Conservation (phyloP, 2,888 invertebrate genomes). For the Agrochola lota region DNA sequence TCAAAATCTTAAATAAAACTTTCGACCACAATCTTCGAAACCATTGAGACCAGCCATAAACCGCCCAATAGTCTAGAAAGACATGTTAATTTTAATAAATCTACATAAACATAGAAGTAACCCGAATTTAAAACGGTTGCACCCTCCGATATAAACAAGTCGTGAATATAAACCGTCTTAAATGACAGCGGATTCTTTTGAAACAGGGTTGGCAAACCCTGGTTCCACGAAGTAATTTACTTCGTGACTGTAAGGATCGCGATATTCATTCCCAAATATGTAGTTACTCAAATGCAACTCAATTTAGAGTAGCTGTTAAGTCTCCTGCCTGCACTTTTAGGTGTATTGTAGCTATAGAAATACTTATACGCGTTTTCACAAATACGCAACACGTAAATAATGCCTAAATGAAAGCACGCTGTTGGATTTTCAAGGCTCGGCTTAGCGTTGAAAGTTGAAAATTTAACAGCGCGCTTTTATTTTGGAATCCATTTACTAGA, state of each 20-base stretch:
- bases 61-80: constrained; percentile 37
- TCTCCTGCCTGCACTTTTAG: neutral
- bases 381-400: too few relatives aligned
- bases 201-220: constrained; percentile 26
- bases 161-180: constrained; percentile 79
- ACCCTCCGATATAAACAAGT: constrained; percentile 53
- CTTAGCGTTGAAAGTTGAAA: too few relatives aligned
- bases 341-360: neutral
- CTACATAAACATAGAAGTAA: constrained; percentile 69
- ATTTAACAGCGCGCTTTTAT: too few relatives aligned
- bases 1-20: neutral
- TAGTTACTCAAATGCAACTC: neutral
- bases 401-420: too few relatives aligned
- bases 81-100: constrained; percentile 69
- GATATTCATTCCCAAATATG: neutral
- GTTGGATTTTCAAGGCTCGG: too few relatives aligned
- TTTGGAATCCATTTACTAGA: too few relatives aligned
- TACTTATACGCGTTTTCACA: too few relatives aligned
- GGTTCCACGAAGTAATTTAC: neutral
- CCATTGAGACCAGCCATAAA: constrained; percentile 34
- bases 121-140: constrained; percentile 70
- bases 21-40: neutral
- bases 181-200: constrained; percentile 61
- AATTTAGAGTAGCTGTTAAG: too few relatives aligned
- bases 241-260: too few relatives aligned